Percentiles rank a stretch among this genome's conserved stretches.
These are phyloP conservation scores for Plagodis pulveraria DNA, from an alignment of 2,888 invertebrate genomes.

Conservation along the genomic window DNA sequence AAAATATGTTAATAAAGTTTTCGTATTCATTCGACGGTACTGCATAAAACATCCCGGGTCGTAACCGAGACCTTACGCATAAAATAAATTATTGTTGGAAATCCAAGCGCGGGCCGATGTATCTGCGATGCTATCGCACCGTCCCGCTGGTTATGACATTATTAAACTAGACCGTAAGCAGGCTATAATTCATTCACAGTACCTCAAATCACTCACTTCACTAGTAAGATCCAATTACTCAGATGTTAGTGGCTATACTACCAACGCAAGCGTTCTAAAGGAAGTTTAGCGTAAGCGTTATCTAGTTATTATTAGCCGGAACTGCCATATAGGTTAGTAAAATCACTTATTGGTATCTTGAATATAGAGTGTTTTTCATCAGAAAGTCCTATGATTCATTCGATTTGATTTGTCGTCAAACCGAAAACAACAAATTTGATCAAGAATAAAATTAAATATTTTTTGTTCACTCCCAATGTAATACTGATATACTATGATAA, in stretches of 20 bases:
- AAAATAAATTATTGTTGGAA: constrained; percentile 73
- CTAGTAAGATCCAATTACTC: not conserved
- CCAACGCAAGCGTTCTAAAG: not conserved
- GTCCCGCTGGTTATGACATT: constrained; percentile 76
- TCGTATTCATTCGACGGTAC: constrained; percentile 58
- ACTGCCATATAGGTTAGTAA: no score
- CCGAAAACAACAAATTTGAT: no score
- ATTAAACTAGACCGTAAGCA: constrained; percentile 66
- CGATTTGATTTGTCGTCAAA: no score
- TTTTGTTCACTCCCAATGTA: no score
- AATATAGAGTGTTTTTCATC: no score
- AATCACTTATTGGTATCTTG: no score
- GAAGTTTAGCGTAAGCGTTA: not conserved
- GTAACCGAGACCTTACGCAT: constrained; percentile 67
- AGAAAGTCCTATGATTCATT: no score
- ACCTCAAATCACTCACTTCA: not conserved
- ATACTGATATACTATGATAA: no score
- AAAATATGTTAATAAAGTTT: constrained; percentile 52
- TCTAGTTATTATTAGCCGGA: no score
- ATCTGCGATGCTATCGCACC: constrained; percentile 71
- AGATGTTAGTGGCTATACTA: not conserved
- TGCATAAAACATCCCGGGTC: constrained; percentile 62
- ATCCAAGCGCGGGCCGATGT: constrained; percentile 62
- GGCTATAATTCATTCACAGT: constrained; percentile 9
- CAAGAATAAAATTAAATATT: no score